Conservation (phyloP, 1,140 invertebrate genomes). For the Drosophila ficusphila region DNA sequence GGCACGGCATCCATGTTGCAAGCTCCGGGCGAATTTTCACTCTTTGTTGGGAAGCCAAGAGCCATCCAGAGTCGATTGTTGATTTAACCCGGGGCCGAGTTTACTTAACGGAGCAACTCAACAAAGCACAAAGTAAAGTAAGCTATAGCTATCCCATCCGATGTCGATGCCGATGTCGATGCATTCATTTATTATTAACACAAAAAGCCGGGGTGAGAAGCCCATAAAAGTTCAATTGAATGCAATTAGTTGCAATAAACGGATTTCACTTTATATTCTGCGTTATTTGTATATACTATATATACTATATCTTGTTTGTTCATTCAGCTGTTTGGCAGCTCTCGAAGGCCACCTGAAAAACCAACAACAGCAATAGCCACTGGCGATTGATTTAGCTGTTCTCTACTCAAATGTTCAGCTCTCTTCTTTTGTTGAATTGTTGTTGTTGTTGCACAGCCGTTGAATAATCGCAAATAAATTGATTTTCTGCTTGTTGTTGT, state of each 20-base stretch:
- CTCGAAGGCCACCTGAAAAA: neutral
- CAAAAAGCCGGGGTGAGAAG: too few relatives aligned
- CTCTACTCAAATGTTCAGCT: neutral
- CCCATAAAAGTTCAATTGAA: conserved; percentile 50
- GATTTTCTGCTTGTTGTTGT: conserved; percentile 51
- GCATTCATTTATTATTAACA: conserved; percentile 66
- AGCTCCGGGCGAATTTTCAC: conserved; percentile 2
- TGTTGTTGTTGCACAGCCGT: conserved; percentile 26
- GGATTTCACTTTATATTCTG: conserved; percentile 42
- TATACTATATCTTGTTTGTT: conserved; percentile 33
- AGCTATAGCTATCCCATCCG: too few relatives aligned
- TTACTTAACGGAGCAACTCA: conserved; percentile 22
- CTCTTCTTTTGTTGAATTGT: neutral
- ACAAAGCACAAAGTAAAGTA: conserved; percentile 2
- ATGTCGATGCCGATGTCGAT: too few relatives aligned
- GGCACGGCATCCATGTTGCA: too few relatives aligned
- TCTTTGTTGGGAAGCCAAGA: conserved; percentile 21
- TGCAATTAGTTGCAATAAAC: conserved; percentile 70
- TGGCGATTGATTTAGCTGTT: neutral
- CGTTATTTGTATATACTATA: conserved; percentile 62
- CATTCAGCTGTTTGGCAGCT: conserved; percentile 1
- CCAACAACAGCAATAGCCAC: neutral
- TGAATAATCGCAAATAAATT: conserved; percentile 51
- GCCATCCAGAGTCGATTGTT: conserved; percentile 21
- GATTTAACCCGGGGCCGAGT: conserved; percentile 19